Percentiles rank a stretch among this genome's conserved stretches.
Conservation (phyloP, 1,140 invertebrate species). For the Camponotus pennsylvanicus region DNA sequence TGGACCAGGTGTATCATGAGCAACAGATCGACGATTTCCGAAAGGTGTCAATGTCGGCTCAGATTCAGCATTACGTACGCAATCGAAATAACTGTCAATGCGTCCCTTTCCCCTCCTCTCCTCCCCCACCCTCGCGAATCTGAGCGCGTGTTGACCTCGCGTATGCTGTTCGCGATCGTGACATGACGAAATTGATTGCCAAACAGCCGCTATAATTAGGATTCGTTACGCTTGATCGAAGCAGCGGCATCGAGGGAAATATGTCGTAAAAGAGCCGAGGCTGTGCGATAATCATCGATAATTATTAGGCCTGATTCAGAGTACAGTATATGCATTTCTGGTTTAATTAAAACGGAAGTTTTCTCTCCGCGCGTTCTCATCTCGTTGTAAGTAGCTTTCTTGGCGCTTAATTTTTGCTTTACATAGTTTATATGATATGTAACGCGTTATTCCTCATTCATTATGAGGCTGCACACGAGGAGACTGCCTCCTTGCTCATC, state of each 20-base stretch:
- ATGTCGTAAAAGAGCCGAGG: background rate
- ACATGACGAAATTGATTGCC: conserved; percentile 45
- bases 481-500: conserved; percentile 41
- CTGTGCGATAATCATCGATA: background rate
- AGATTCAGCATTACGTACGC: background rate
- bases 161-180: background rate
- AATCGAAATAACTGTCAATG: conserved; percentile 46
- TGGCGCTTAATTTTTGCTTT: conserved; percentile 28
- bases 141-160: conserved; percentile 35
- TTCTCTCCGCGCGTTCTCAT: conserved; percentile 15
- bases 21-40: background rate
- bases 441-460: background rate
- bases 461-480: background rate
- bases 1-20: conserved; percentile 23
- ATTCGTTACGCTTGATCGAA: conserved; percentile 5
- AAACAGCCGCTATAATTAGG: conserved; percentile 35
- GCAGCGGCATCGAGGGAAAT: conserved; percentile 6
- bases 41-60: conserved; percentile 41
- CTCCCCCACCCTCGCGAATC: background rate
- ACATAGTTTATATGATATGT: background rate
- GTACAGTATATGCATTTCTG: background rate
- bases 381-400: background rate
- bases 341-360: conserved; percentile 41
- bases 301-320: background rate
- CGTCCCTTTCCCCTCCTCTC: too few relatives aligned